Evolutionary conservation across 1,140 invertebrate genomes (phyloP).

Genomic region (Stegodyphus dumicola): DNA sequence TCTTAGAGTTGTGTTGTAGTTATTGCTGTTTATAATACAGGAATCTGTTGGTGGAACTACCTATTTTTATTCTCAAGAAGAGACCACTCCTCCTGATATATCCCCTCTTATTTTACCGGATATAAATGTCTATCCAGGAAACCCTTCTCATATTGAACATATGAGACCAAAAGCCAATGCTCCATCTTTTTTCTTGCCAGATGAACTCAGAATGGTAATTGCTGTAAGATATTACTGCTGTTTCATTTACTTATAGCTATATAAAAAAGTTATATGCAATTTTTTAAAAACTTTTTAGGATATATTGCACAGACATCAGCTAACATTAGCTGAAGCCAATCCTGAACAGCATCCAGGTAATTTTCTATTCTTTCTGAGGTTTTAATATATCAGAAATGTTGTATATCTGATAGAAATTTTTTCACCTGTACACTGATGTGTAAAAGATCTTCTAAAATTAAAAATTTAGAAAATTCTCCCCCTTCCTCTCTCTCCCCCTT

Average conservation of each 20-base stretch:
- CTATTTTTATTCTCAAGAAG: constrained; percentile 80
- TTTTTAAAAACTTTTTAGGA: too few species aligned
- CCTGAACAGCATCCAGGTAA: constrained; percentile 74
- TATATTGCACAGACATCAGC: constrained; percentile 80
- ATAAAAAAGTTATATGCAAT: too few species aligned
- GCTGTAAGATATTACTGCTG: not conserved
- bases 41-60: constrained; percentile 94
- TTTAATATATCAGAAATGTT: not conserved
- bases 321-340: constrained; percentile 78
- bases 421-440: not conserved
- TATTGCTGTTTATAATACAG: constrained; percentile 68
- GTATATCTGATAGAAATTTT: not conserved
- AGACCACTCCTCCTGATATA: constrained; percentile 49
- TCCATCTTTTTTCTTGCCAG: constrained; percentile 78
- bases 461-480: too few species aligned
- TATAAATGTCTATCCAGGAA: constrained; percentile 76
- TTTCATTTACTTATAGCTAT: too few species aligned
- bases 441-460: too few species aligned
- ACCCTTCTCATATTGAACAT: constrained; percentile 74
- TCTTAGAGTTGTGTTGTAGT: too few species aligned
- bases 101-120: constrained; percentile 67
- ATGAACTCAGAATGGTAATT: constrained; percentile 75
- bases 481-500: too few species aligned
- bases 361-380: not conserved
- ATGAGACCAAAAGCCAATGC: constrained; percentile 68